Base-by-base conservation (phyloP, 2,797 vertebrate genomes). In the Ctenochaetus hawaiiensis region DNA sequence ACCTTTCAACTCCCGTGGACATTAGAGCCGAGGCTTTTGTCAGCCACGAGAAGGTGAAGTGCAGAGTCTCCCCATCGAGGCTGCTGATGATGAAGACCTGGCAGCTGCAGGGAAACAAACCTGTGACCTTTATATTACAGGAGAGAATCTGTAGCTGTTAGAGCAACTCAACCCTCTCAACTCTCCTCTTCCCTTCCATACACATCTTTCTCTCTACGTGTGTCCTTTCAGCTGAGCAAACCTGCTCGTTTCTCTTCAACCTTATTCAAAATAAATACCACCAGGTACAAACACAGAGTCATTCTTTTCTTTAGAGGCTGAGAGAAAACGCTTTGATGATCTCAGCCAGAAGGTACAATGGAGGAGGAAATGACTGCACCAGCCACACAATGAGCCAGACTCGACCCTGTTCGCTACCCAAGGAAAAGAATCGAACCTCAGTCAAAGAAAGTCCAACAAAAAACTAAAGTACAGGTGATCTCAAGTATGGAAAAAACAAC, bases 1-100 rank as follows among this genome's bases (percentile, higher is more conserved):
- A 75, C 82, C 80, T 79, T 81, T 85, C 43, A 30, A 39, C 83
- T 63, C 62, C 47, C 12, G 66, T 1, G 2, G 57, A 54, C 62
- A 23, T 61, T 16, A 43, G 20, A 59, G 58, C 16, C 18, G 4
- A 53, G 51, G 54, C 16, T 61, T 73, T 53, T 48, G 71, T 49
- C 22, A 49, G 64, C 59, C n/a, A 13, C 5, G 0, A 41, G 58
- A 44, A n/a, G 47, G 63, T 10, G 7, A 60, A 62, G 22, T 13
- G 41, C 45, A 14, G 2, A 3, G 34, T 37, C n/a, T 64, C 41
- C 41, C 53, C 61, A 49, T 62, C 39, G 13, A 23, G 16, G 53
- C 9, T 30, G 69, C 23, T 52, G 79, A 70, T 67, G 60, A 47
- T 26, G 26, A 26, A 65, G 66, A 62, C 65, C 52, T 11, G 13